These are phyloP conservation scores for Syngnathus floridae DNA, from an alignment of 2,113 vertebrate genomes.

Conservation along the genomic window DNA sequence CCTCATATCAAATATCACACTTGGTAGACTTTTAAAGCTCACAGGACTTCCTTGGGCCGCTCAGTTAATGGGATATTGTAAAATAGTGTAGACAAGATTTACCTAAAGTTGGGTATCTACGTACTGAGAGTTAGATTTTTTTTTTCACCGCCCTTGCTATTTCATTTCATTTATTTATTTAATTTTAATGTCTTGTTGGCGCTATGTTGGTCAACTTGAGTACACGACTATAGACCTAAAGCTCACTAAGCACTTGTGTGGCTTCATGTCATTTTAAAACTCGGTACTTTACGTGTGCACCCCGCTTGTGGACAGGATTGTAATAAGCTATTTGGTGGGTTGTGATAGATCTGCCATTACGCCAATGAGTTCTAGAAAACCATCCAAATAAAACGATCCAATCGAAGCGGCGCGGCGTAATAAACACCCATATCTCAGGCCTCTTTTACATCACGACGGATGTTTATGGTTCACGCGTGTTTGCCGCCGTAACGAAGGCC, in stretches of 20 bases:
- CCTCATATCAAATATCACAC: constrained; percentile 37
- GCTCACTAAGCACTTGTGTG: too few relatives aligned
- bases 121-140: not conserved
- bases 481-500: constrained; percentile 25
- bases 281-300: not conserved
- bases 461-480: constrained; percentile 24
- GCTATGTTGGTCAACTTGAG: too few relatives aligned
- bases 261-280: too few relatives aligned
- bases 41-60: constrained; percentile 5
- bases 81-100: constrained; percentile 13
- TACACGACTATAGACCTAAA: too few relatives aligned
- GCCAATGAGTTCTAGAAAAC: not conserved
- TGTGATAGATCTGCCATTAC: constrained; percentile 12
- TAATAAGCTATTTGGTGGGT: not conserved
- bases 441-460: constrained; percentile 37
- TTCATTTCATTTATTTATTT: too few relatives aligned
- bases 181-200: too few relatives aligned
- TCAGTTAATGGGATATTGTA: constrained; percentile 24
- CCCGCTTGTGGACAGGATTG: not conserved
- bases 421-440: not conserved
- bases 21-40: constrained; percentile 25
- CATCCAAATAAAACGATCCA: constrained; percentile 43
- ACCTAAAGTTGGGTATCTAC: not conserved
- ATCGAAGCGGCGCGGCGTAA: constrained; percentile 43
- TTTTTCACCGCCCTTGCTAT: not conserved